Conservation (phyloP, 2,888 invertebrate species). For the Petrolisthes cinctipes region DNA sequence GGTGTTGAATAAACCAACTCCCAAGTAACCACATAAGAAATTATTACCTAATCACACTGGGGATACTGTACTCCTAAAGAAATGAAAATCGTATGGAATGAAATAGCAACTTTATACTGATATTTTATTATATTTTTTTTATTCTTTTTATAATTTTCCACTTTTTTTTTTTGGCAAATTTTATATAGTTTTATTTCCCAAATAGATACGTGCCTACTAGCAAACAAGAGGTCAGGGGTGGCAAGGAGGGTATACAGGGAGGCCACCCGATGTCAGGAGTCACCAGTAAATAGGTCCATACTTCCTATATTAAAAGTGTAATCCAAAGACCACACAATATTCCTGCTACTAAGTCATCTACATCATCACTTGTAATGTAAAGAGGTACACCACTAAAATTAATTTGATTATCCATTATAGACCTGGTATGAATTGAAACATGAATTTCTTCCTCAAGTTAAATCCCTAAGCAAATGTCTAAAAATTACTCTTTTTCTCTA, state of each 20-base stretch:
- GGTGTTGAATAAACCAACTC: constrained; percentile 14
- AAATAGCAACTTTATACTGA: constrained; percentile 39
- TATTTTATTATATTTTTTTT: constrained; percentile 33
- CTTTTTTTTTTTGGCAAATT: constrained; percentile 39
- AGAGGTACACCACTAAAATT: too few relatives aligned
- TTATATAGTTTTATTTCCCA: not conserved
- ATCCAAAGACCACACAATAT: not conserved
- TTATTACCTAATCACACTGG: constrained; percentile 16
- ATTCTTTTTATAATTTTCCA: constrained; percentile 48
- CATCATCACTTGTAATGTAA: too few relatives aligned
- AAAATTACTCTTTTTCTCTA: too few relatives aligned
- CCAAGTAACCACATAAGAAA: constrained; percentile 24
- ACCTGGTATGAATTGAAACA: too few relatives aligned
- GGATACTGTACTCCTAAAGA: constrained; percentile 24
- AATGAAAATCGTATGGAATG: constrained; percentile 45
- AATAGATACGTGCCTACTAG: constrained; percentile 49
- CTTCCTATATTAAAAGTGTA: not conserved
- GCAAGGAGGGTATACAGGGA: not conserved
- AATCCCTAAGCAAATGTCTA: too few relatives aligned
- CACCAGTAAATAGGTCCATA: not conserved
- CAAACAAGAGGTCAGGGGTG: constrained; percentile 40
- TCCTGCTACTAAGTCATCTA: too few relatives aligned
- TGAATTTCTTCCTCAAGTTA: too few relatives aligned
- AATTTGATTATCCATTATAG: too few relatives aligned
- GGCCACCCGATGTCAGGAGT: not conserved